Base-by-base conservation (phyloP, 2,888 invertebrate genomes). In the Pharmacophagus antenor region DNA sequence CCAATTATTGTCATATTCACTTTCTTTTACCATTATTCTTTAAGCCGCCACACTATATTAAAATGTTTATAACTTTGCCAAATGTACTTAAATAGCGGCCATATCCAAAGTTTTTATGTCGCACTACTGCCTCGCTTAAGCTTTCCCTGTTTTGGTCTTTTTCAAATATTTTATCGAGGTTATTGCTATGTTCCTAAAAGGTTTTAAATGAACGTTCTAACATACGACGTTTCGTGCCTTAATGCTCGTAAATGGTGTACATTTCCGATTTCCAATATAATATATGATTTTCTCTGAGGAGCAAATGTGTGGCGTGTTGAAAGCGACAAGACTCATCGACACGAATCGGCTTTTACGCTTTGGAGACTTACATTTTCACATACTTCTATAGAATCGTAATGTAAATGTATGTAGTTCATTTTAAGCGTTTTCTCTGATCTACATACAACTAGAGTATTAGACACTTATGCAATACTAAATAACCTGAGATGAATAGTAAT, bases 261-360 rank as follows among this genome's bases (percentile, higher is more conserved):
- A 22, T 53, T 53, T 58, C 50, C 31, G 73, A 76, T 75, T 72
- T 74, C 70, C 68, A 71, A 70, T 71, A 75, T 37, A 37, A n/a
- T 37, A 81, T 82, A 82, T 79, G 67, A 73, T 72, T 77, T 79
- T 37, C 80, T 72, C 70, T 70, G 61, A 65, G 67, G 68, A 69
- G 73, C 74, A 76, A 76, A 79, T 76, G 22, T 56, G 17, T 78
- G 77, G 80, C 77, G 73, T 75, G 68, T 74, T 70, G 72, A 67
- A 72, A 75, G 73, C 68, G 70, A 70, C 68, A 58, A 64, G 67
- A 61, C 66, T 64, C 65, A 62, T 70, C 70, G 77, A 84, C 83
- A 84, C 75, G 82, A 83, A 81, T 82, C 81, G 77, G 82, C 85
- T 86, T 84, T 85, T 79, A 82, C 79, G 37, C 37, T 37, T 37